These are phyloP conservation scores for Agrochola litura DNA, from an alignment of 2,888 invertebrate genomes.

Conservation along the genomic window DNA sequence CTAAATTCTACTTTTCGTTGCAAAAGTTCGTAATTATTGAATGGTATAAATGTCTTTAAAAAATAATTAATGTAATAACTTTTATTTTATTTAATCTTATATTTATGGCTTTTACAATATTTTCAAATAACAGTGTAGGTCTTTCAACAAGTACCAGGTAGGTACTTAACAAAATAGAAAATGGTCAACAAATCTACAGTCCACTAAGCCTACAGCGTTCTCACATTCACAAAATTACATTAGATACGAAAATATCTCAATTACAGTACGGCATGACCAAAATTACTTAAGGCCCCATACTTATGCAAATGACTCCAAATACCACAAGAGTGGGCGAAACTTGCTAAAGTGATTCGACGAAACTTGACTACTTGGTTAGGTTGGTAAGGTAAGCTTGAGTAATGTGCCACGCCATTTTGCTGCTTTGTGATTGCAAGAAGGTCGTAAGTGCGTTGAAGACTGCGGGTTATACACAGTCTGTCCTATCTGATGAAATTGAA, in stretches of 20 bases:
- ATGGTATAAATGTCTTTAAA: no score
- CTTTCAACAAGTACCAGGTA: no score
- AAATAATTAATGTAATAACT: no score
- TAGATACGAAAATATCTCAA: constrained; percentile 42
- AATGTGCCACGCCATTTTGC: background rate
- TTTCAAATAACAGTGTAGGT: no score
- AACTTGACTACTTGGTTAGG: constrained; percentile 14
- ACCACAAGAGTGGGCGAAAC: constrained; percentile 39
- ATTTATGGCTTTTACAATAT: no score
- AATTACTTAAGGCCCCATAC: constrained; percentile 26
- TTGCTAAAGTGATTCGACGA: constrained; percentile 42
- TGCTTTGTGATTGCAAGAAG: background rate
- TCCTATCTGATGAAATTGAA: background rate
- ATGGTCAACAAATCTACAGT: no score
- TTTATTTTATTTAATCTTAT: no score
- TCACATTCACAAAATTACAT: background rate
- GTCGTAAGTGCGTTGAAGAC: background rate
- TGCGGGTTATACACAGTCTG: no score
- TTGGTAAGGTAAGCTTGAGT: background rate
- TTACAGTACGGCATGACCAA: constrained; percentile 24
- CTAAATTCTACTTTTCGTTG: background rate
- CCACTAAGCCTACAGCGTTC: no score
- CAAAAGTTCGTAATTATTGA: background rate
- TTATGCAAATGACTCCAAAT: constrained; percentile 51
- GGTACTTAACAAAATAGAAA: no score